These are phyloP conservation scores for Amblyteles armatorius DNA, from an alignment of 2,888 invertebrate species.

Conservation along the genomic window DNA sequence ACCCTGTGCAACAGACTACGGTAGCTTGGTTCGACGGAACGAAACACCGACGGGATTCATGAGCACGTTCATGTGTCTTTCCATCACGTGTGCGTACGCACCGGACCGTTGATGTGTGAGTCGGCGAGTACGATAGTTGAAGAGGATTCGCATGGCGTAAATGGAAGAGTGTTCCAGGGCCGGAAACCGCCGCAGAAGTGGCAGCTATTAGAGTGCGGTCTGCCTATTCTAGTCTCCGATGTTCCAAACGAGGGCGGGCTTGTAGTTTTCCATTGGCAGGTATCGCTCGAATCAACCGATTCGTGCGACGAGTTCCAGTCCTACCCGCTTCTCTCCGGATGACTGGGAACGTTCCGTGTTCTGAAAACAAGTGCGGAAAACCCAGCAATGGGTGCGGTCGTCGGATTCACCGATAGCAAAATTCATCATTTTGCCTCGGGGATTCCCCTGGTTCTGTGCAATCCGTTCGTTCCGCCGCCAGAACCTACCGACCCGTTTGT, in stretches of 20 bases:
- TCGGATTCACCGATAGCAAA: conserved; percentile 13
- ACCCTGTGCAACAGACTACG: conserved; percentile 18
- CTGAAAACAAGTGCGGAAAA: not conserved
- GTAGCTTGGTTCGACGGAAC: not conserved
- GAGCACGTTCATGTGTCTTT: not conserved
- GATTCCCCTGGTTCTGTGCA: not conserved
- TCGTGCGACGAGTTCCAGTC: conserved; percentile 2
- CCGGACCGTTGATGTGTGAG: conserved; percentile 18
- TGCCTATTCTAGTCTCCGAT: not conserved
- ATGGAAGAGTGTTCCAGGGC: conserved; percentile 46
- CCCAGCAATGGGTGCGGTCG: not conserved
- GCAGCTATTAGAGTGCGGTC: conserved; percentile 15
- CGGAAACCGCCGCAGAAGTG: conserved; percentile 24
- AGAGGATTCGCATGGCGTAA: conserved; percentile 41
- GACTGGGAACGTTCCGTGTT: not conserved
- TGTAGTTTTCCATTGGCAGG: conserved; percentile 35
- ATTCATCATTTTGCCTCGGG: not conserved
- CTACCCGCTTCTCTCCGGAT: not conserved
- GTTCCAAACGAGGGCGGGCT: not conserved
- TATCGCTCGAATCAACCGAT: conserved; percentile 21
- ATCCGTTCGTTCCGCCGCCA: not conserved
- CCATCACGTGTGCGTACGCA: not conserved
- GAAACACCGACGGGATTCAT: conserved; percentile 12
- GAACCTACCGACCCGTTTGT: not conserved
- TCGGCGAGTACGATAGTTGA: not conserved